A percentile compares a stretch with the other conserved stretches of the same genome.
These are phyloP conservation scores for Meteorus colon DNA, from an alignment of 2,888 invertebrate species.

Conservation along the genomic window DNA sequence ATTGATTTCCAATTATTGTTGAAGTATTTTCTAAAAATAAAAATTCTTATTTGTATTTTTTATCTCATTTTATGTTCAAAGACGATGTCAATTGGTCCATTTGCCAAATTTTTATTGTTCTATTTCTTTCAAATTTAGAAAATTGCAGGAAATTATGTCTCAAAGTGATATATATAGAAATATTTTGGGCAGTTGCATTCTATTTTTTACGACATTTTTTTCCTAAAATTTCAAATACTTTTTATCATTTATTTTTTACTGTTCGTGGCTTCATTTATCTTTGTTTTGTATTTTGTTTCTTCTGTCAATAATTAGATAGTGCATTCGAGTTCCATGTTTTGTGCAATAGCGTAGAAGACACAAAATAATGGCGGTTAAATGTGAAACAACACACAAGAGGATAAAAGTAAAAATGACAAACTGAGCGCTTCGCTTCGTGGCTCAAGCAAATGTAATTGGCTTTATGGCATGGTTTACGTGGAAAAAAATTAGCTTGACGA, in stretches of 20 bases:
- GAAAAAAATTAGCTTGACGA: constrained; percentile 62
- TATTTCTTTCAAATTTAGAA: constrained; percentile 38
- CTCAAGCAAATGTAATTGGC: constrained; percentile 62
- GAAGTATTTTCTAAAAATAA: not conserved
- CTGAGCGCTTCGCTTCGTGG: constrained; percentile 44
- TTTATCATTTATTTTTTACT: not conserved
- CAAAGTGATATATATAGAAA: constrained; percentile 45
- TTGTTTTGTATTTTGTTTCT: not conserved
- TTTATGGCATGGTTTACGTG: constrained; percentile 68
- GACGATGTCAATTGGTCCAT: not conserved
- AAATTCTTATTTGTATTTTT: not conserved
- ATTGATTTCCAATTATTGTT: no score
- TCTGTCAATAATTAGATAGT: constrained; percentile 7
- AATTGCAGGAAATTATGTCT: constrained; percentile 59
- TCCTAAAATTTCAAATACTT: constrained; percentile 12
- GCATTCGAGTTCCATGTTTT: not conserved
- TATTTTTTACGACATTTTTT: constrained; percentile 19
- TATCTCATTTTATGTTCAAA: not conserved
- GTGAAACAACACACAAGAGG: not conserved
- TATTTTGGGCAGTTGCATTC: constrained; percentile 19
- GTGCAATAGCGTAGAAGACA: not conserved
- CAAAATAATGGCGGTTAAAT: not conserved
- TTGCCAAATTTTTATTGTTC: not conserved
- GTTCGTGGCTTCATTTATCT: not conserved
- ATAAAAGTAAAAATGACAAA: constrained; percentile 65